phyloP scores from a whole-genome alignment of 2,797 vertebrate species.

The Melanogrammus aeglefinus region DNA sequence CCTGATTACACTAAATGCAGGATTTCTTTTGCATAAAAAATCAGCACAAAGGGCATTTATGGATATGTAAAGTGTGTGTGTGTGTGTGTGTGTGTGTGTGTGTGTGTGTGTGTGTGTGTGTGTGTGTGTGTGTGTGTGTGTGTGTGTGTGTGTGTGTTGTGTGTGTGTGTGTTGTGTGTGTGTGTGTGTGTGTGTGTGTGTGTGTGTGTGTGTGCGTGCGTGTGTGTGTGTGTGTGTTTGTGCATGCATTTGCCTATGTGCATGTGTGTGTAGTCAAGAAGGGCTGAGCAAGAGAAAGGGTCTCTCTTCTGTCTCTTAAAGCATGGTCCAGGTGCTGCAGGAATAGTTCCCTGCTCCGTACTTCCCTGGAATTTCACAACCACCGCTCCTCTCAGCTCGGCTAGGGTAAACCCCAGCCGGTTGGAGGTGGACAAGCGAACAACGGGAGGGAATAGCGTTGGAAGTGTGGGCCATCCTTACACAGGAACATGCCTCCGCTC shows the following conservation, averaged over 20 bases:
- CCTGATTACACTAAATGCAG: neutral
- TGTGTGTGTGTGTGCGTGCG: neutral
- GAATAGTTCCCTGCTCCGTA: neutral
- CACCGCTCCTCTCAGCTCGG: neutral
- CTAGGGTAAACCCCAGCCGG: neutral
- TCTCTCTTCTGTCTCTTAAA: neutral
- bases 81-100: neutral
- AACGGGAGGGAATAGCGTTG: neutral
- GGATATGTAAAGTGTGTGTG: neutral
- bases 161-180: too few relatives aligned
- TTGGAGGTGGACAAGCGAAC: neutral
- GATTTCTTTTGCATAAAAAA: too few relatives aligned
- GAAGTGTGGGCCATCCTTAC: slow-evolving; percentile 2
- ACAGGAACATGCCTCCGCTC: slow-evolving; percentile 21
- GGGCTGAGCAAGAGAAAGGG: too few relatives aligned
- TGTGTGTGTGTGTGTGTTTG: neutral
- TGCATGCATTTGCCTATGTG: neutral
- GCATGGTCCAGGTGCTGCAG: neutral
- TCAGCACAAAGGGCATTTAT: neutral
- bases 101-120: too few relatives aligned
- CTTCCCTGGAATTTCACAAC: neutral
- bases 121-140: too few relatives aligned
- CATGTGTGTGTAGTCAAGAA: neutral
- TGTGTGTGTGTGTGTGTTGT: too few relatives aligned
- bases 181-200: neutral